phyloP scores from a whole-genome alignment of 1,140 invertebrate species.

The Papilio polytes region DNA sequence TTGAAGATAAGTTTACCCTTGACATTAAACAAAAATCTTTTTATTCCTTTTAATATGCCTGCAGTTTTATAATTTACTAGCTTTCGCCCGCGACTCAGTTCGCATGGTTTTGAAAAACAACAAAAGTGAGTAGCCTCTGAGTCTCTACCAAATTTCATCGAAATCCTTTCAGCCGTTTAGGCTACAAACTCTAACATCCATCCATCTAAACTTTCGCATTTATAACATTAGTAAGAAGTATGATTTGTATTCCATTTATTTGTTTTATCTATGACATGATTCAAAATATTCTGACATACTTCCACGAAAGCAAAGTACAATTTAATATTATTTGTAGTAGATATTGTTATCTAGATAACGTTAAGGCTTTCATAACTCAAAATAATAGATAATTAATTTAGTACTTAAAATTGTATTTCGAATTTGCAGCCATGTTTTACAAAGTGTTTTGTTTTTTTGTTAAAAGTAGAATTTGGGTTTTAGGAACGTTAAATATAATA shows the following conservation, averaged over 20 bases:
- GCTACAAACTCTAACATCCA: neutral
- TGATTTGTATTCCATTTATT: neutral
- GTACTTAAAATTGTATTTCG: neutral
- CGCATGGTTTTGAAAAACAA: no score
- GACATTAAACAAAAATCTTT: neutral
- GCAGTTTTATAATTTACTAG: no score
- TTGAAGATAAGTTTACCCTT: slow-evolving; percentile 3
- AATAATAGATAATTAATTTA: neutral
- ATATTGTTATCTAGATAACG: neutral
- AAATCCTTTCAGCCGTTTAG: no score
- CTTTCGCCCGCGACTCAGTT: no score
- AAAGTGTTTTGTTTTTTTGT: neutral
- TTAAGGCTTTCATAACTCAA: neutral
- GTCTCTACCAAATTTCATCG: no score
- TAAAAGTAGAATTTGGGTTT: slow-evolving; percentile 1
- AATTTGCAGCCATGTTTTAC: neutral
- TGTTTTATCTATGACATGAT: neutral
- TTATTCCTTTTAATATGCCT: neutral
- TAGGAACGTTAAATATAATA: neutral
- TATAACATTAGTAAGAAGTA: no score
- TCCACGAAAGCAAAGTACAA: neutral
- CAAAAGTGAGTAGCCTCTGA: no score
- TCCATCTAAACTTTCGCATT: neutral
- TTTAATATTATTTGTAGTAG: neutral
- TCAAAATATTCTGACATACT: neutral